Percentiles rank a stretch among this genome's conserved stretches.
Evolutionary conservation across 1,140 invertebrate species (phyloP).

Genomic region (Helicoverpa armigera): DNA sequence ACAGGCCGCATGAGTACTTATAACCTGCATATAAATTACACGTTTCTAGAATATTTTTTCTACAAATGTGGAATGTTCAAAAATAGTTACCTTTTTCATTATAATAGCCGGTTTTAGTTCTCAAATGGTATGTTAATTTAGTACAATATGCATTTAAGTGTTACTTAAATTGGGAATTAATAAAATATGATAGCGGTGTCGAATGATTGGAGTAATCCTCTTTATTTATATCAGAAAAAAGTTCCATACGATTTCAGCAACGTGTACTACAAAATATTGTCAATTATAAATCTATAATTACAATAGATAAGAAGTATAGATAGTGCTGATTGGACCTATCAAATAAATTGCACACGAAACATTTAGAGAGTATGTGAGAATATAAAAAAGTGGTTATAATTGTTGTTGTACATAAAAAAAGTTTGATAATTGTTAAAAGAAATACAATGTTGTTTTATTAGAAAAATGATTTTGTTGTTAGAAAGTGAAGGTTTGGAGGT

Average conservation of each 20-base stretch:
- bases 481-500: not conserved
- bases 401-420: conserved; percentile 11
- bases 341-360: not conserved
- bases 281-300: conserved; percentile 35
- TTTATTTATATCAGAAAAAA: not conserved
- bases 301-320: conserved; percentile 12
- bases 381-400: not conserved
- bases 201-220: not conserved
- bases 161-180: conserved; percentile 2
- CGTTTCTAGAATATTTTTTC: not conserved
- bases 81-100: not conserved
- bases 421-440: not conserved
- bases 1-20: not conserved
- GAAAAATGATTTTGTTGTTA: not conserved
- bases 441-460: not conserved
- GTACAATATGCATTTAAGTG: conserved; percentile 29
- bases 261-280: not conserved
- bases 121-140: conserved; percentile 1
- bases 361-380: not conserved
- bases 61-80: not conserved
- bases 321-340: conserved; percentile 2
- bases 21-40: not conserved
- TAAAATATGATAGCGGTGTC: not conserved
- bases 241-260: not conserved
- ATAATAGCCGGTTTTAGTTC: not conserved